Evolutionary conservation across 2,797 vertebrate species (phyloP), one percentile per base, ranked within the genome.

Genomic region (Hyperoplus immaculatus): DNA sequence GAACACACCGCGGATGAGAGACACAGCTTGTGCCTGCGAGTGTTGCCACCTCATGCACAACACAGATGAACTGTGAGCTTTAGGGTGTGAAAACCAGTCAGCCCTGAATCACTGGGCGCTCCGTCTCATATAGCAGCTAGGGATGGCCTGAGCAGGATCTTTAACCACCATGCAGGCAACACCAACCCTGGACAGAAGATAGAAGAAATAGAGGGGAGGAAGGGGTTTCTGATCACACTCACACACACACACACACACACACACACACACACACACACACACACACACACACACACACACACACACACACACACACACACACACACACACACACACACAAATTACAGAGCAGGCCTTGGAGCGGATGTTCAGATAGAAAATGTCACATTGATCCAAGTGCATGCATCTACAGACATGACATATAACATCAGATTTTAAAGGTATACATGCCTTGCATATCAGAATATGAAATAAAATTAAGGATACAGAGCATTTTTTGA

Each of bases 21-120:
- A 90, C 82, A 86, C 93, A 94, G 90, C 77, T 84, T 93, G 94
- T 91, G 88, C 91, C 82, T 73, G 77, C 88, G 87, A 94, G 86
- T 89, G 77, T 78, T 72, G 91, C 85, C 92, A 90, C 90, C 85
- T 94, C 88, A 84, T 85, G 69, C 78, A 88, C 85, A 87, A 77
- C 90, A 84, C 90, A 88, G 88, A 89, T 85, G 91, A 90, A 87
- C 88, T 82, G 91, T n/a, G 71, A 93, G 87, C 59, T 84, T 72
- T 55, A 2, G 60, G 82, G 87, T 87, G 92, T 79, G 90, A 93
- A 29, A 90, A 82, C 73, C 84, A 92, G 87, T 92, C 92, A 93
- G 78, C 58, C 76, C 66, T 93, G 91, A 93, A 85, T 94, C 90
- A 93, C 81, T 13, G 72, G 69, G 39, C 68, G 73, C 63, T 81